Evolutionary conservation across 2,113 vertebrate species (phyloP).

Genomic region (Paradoxurus hermaphroditus): DNA sequence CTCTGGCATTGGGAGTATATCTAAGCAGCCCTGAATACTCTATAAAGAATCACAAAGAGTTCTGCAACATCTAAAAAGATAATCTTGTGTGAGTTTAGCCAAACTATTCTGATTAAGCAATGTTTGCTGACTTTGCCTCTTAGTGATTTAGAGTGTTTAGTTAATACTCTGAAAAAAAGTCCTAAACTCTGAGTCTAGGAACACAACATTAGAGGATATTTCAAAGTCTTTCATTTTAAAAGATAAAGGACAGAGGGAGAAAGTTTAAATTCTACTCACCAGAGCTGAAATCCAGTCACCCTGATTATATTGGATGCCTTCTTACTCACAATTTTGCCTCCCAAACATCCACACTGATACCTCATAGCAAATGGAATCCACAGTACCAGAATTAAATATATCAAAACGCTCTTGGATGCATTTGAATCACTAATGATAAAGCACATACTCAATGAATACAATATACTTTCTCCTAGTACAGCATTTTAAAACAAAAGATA

Average conservation of each 20-base stretch:
- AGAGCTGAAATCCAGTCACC: constrained; percentile 4
- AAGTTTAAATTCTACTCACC: not conserved
- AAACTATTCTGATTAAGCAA: not conserved
- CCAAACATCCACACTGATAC: not conserved
- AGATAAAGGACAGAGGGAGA: not conserved
- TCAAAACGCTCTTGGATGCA: not conserved
- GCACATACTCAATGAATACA: not conserved
- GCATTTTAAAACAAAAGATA: not conserved
- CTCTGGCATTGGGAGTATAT: not conserved
- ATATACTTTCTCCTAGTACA: not conserved
- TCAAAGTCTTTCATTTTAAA: constrained; percentile 22
- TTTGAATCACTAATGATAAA: not conserved
- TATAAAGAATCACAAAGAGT: not conserved
- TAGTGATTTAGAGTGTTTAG: constrained; percentile 19
- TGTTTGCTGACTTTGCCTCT: not conserved
- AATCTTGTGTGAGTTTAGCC: not conserved
- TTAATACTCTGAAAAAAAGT: not conserved
- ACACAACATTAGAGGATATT: not conserved
- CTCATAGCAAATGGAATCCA: not conserved
- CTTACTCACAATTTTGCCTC: constrained; percentile 18
- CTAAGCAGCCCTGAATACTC: not conserved
- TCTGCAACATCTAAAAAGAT: not conserved
- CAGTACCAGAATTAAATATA: not conserved
- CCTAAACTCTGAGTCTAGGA: not conserved
- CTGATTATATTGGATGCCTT: not conserved